Base-by-base conservation (phyloP, 2,888 invertebrate species). In the Sialis fuliginosa region DNA sequence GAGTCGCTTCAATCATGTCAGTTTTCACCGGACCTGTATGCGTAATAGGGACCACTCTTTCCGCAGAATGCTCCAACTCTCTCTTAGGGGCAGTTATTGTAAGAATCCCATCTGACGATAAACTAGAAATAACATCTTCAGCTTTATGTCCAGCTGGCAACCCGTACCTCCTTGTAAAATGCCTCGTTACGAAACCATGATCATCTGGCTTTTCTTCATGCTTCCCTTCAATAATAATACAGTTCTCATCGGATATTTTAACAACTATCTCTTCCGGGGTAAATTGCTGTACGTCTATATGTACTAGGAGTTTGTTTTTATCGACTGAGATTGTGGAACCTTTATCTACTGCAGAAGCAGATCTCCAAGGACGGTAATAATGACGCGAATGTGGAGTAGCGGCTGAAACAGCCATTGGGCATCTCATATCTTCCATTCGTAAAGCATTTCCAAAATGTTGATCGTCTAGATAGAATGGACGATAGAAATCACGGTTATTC, bases 361-460 rank as follows among this genome's bases (percentile, higher is more conserved):
- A 67, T 48, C 74, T 70, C 81, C 81, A 82, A 3, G 81, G 81
- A 46, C 82, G 68, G 62, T 75, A 70, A 63, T 82, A 81, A 30
- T 35, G 10, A 6, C 7, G 13, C 8, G 9, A 7, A 69, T 67
- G 69, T 57, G 2, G 66, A 62, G 12, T 44, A 62, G 55, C 5
- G 65, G 62, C 49, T 57, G 67, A 43, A 80, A 31, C n/a, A 40
- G 40, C 33, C 32, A 33, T 9, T 33, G 61, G 6, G 6, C 60
- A 56, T 6, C 71, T 57, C 1, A 87, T 72, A 61, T 87, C 87
- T 57, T 87, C 85, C 49, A 79, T 72, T 53, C 74, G 73, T 44
- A 87, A 68, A 2, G 84, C 85, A 56, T 79, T 73, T 50, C 86
- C 87, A 59, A 88, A 88, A 60, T 87, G 82, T 67, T 87, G 87